phyloP scores from a whole-genome alignment of 2,113 vertebrate genomes.

The Paramisgurnus dabryanus region DNA sequence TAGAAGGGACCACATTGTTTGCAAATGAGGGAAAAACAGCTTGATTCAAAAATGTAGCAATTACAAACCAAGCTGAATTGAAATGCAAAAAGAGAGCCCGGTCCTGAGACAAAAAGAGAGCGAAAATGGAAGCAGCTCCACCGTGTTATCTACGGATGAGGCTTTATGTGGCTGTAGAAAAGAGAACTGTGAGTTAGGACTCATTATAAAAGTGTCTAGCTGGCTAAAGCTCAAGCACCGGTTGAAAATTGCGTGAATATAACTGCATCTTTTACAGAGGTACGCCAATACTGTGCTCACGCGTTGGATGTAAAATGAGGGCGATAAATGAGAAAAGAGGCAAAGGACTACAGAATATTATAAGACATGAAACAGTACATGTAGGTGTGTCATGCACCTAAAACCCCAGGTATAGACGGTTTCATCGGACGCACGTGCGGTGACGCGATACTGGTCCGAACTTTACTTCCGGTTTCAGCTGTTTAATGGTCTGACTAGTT shows the following conservation, averaged over 20 bases:
- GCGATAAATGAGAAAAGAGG: no score
- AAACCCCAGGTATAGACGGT: no score
- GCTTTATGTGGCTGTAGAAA: conserved; percentile 54
- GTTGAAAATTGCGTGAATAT: conserved; percentile 73
- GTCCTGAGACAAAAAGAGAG: not conserved
- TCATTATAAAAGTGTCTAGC: conserved; percentile 76
- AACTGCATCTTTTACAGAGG: conserved; percentile 70
- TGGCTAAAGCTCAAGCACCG: conserved; percentile 65
- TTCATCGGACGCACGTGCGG: no score
- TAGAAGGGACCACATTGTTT: conserved; percentile 8
- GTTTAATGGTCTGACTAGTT: no score
- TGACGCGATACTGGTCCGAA: no score
- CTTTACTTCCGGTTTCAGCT: no score
- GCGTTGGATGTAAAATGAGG: conserved; percentile 55
- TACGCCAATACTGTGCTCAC: conserved; percentile 59
- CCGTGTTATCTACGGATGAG: conserved; percentile 62
- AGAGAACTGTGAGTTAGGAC: conserved; percentile 61
- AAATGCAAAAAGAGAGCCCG: conserved; percentile 20
- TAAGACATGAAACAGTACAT: no score
- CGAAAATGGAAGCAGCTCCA: conserved; percentile 27
- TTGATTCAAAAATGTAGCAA: conserved; percentile 25
- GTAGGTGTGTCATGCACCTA: no score
- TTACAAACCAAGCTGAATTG: conserved; percentile 27
- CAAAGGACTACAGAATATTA: no score
- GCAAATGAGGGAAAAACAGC: conserved; percentile 22